Percentiles rank a stretch among this genome's conserved stretches.
phyloP scores from a whole-genome alignment of 2,888 invertebrate species.

The Xestia rhomboidea region DNA sequence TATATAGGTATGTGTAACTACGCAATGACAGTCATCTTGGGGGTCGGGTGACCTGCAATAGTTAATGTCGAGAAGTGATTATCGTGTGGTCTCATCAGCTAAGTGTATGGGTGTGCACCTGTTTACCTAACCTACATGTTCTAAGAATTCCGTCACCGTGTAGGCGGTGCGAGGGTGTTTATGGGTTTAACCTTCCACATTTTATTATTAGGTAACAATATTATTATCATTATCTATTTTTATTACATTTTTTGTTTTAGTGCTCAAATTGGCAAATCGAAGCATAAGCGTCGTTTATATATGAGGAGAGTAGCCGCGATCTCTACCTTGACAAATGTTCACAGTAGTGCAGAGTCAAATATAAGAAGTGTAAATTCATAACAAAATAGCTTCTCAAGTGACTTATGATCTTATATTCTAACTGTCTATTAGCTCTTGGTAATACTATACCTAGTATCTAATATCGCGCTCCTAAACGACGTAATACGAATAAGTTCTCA shows the following conservation, averaged over 20 bases:
- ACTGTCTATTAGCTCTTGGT: constrained; percentile 8
- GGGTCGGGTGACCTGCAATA: neutral
- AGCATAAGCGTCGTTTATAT: neutral
- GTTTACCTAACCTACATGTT: constrained; percentile 21
- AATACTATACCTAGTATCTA: constrained; percentile 14
- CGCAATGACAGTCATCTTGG: constrained; percentile 3
- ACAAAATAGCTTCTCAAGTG: constrained; percentile 18
- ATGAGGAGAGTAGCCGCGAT: neutral
- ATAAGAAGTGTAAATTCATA: constrained; percentile 5
- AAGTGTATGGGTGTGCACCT: constrained; percentile 39
- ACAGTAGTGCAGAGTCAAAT: constrained; percentile 6
- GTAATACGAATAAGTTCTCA: constrained; percentile 22
- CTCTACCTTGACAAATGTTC: neutral
- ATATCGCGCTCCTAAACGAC: constrained; percentile 11
- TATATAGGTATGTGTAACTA: neutral
- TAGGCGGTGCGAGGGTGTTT: constrained; percentile 22
- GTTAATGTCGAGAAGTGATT: neutral
- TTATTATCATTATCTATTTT: constrained; percentile 11
- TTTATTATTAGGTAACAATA: constrained; percentile 15
- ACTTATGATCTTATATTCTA: constrained; percentile 11
- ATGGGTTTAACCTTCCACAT: constrained; percentile 14
- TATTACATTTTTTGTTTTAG: constrained; percentile 9
- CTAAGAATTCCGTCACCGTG: constrained; percentile 22
- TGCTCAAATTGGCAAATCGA: neutral
- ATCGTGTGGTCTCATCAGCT: constrained; percentile 27